phyloP scores from a whole-genome alignment of 2,888 invertebrate genomes.

The Morinoia aosen region DNA sequence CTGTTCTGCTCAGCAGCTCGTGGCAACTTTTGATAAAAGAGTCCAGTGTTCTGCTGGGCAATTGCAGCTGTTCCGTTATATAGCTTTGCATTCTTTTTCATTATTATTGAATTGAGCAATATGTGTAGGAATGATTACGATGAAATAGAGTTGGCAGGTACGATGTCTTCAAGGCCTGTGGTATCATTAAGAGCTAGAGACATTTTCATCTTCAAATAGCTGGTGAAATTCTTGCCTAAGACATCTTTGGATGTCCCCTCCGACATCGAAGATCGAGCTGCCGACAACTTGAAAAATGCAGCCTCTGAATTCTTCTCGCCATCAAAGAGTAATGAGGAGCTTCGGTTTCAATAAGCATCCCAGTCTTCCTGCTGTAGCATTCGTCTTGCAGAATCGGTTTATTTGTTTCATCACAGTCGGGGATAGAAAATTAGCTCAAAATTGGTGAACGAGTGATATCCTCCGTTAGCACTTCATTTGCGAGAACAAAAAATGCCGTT shows the following conservation, averaged over 20 bases:
- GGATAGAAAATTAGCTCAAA: background rate
- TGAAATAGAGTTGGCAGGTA: background rate
- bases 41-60: too few species aligned
- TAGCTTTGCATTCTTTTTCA: too few species aligned
- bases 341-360: background rate
- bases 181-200: background rate
- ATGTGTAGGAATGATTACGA: background rate
- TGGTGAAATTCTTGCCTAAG: background rate
- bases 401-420: background rate
- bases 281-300: background rate
- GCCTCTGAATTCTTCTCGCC: background rate
- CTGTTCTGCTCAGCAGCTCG: too few species aligned
- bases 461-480: background rate
- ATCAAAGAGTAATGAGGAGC: background rate
- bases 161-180: background rate
- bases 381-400: background rate
- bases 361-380: background rate
- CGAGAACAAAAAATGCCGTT: background rate
- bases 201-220: background rate
- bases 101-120: too few species aligned
- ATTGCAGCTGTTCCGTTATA: too few species aligned
- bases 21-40: too few species aligned
- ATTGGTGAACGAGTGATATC: background rate
- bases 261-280: background rate
- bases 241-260: background rate